Conservation (phyloP, 2,113 vertebrate species). For the Gambusia holbrooki region DNA sequence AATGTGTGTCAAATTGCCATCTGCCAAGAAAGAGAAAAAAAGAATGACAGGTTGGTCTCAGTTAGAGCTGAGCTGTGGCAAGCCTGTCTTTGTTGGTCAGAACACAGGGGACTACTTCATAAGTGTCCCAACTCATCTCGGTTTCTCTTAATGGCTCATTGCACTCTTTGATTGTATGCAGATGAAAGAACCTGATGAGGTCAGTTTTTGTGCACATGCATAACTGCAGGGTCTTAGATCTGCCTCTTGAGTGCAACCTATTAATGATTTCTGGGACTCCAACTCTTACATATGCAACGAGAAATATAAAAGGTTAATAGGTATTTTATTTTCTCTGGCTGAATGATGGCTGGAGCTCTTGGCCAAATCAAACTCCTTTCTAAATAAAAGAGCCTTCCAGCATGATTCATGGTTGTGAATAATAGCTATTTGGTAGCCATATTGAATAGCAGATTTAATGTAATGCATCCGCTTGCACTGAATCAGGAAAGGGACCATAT, state of each 20-base stretch:
- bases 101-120: conserved; percentile 48
- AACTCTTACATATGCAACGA: conserved; percentile 46
- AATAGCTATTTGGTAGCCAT: conserved; percentile 26
- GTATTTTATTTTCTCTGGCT: conserved; percentile 47
- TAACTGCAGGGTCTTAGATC: conserved; percentile 61
- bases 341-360: conserved; percentile 14
- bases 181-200: conserved; percentile 71
- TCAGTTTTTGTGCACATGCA: conserved; percentile 58
- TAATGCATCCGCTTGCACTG: conserved; percentile 12
- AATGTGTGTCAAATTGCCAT: conserved; percentile 23
- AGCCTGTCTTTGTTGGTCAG: conserved; percentile 57
- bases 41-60: conserved; percentile 32
- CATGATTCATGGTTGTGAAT: conserved; percentile 29
- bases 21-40: conserved; percentile 6
- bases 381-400: conserved; percentile 39
- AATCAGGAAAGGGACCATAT: conserved; percentile 16
- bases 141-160: conserved; percentile 61
- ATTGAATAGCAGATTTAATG: conserved; percentile 48
- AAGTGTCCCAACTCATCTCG: conserved; percentile 40
- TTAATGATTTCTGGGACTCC: conserved; percentile 71
- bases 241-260: conserved; percentile 59
- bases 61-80: background rate
- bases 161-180: conserved; percentile 78
- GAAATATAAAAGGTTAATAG: conserved; percentile 70
- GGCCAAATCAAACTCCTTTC: conserved; percentile 25